These are phyloP conservation scores for Pseudochaenichthys georgianus DNA, from an alignment of 2,797 vertebrate genomes.

Conservation along the genomic window DNA sequence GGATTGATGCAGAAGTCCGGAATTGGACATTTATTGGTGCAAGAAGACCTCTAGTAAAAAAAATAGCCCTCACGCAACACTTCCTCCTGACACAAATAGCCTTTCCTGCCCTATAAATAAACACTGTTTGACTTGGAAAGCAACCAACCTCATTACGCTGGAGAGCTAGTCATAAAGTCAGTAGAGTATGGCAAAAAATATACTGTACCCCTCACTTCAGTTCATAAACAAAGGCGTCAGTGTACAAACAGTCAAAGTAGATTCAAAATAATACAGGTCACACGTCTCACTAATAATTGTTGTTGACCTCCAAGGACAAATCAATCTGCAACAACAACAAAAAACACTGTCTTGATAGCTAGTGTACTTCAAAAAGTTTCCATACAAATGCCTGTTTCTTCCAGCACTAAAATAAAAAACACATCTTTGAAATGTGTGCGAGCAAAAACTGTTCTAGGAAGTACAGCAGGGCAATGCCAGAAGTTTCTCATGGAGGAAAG, in stretches of 20 bases:
- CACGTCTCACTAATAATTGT: constrained; percentile 7
- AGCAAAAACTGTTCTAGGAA: constrained; percentile 31
- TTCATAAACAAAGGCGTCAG: constrained; percentile 1
- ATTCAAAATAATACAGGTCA: constrained; percentile 4
- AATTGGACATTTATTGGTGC: constrained; percentile 44
- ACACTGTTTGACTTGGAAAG: constrained; percentile 70
- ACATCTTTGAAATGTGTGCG: constrained; percentile 8
- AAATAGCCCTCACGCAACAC: constrained; percentile 67
- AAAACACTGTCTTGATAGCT: constrained; percentile 12
- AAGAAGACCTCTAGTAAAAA: constrained; percentile 55
- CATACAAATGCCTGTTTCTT: constrained; percentile 40
- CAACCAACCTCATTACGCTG: constrained; percentile 59
- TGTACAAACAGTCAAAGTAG: constrained; percentile 1
- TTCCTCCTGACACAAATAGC: constrained; percentile 80
- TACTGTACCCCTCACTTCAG: constrained; percentile 27
- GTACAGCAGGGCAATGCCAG: constrained; percentile 13
- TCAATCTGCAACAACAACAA: constrained; percentile 6
- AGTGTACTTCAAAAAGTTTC: constrained; percentile 2
- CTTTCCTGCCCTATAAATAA: constrained; percentile 82
- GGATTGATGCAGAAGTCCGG: constrained; percentile 14
- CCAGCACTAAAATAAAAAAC: constrained; percentile 43
- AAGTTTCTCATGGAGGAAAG: constrained; percentile 38
- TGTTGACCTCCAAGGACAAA: constrained; percentile 23
- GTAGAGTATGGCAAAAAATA: constrained; percentile 40
- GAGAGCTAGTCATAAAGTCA: constrained; percentile 54